phyloP scores from a whole-genome alignment of 2,888 invertebrate species.

The Cyclophora punctaria region DNA sequence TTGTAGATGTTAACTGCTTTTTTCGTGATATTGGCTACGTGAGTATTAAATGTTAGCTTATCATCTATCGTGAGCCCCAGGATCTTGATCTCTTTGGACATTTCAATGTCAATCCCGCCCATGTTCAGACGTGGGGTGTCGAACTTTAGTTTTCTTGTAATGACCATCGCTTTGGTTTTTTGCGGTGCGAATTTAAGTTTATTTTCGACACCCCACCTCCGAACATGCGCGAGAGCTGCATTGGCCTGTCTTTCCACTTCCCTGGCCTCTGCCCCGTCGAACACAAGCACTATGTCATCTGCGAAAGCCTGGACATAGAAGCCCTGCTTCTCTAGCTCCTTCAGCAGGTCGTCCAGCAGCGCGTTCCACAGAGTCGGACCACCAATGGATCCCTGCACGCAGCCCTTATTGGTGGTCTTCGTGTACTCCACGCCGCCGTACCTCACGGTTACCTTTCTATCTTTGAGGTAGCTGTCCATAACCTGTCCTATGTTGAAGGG shows the following conservation, averaged over 20 bases:
- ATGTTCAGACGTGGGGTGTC: conserved; percentile 1
- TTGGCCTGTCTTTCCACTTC: neutral
- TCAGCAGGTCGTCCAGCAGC: conserved; percentile 3
- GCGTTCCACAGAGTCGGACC: conserved; percentile 9
- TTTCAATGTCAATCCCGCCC: conserved; percentile 1
- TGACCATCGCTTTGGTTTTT: too few relatives aligned
- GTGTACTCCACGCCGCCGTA: neutral
- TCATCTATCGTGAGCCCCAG: too few relatives aligned
- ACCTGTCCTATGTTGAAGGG: neutral
- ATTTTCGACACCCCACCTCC: neutral
- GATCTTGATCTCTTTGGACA: neutral
- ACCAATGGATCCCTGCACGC: conserved; percentile 4
- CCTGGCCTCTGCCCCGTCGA: neutral
- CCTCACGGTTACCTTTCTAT: neutral
- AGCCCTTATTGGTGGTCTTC: neutral
- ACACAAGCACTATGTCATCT: conserved; percentile 1
- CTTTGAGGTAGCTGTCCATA: neutral
- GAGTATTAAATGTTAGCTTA: too few relatives aligned
- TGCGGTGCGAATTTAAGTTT: neutral
- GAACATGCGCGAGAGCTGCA: neutral
- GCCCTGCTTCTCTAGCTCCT: neutral
- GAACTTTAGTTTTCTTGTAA: conserved; percentile 2
- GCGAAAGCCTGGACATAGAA: conserved; percentile 3
- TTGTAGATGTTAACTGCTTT: too few relatives aligned
- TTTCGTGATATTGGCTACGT: too few relatives aligned